Base-by-base conservation (phyloP, 1,140 invertebrate species). In the Lepidurus arcticus region DNA sequence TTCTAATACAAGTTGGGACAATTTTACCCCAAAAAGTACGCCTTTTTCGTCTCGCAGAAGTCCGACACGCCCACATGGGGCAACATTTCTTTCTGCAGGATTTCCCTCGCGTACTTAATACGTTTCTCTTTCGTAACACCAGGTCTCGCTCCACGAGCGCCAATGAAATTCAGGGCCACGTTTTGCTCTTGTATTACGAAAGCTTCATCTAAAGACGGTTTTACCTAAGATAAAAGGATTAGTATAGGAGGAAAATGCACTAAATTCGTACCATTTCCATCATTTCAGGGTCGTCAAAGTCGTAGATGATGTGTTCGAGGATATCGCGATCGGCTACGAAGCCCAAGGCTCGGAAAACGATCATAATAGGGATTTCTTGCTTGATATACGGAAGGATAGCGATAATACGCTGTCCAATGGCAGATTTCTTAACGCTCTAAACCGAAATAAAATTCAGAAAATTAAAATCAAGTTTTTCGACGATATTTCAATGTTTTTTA, bases 111-210 rank as follows among this genome's bases (percentile, higher is more conserved):
- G 87, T 99, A 99, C 86, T 98, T 98, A 43, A 99, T 97, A 89
- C 98, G 91, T 84, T 98, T 98, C 83, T 99, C 97, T 86, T 97
- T 97, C 0, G 97, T 98, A 0, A 99, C 97, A 86, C 98, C 98
- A 42, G 98, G 96, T 78, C 93, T 88, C 42, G 97, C 97, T 80
- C 97, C 98, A 86, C 98, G 90, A 5, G 95, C 90, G 80, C 98
- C 98, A 83, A 99, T 99, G 81, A 99, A 99, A 86, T 98, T 99
- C 13, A 99, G 86, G 16, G 98, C 98, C 6, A 99, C 95, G 87
- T 96, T 97, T 85, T 99, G 97, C 85, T 99, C 97, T 87, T 98
- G 97, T 83, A 99, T 97, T 0, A 99, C 98, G 87, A 99, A 99
- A 74, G 98, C 98, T 88, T 99, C 98, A 87, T 99, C 98, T 73